Evolutionary conservation across 2,888 invertebrate genomes (phyloP).

Genomic region (Scaptomyza reducta): DNA sequence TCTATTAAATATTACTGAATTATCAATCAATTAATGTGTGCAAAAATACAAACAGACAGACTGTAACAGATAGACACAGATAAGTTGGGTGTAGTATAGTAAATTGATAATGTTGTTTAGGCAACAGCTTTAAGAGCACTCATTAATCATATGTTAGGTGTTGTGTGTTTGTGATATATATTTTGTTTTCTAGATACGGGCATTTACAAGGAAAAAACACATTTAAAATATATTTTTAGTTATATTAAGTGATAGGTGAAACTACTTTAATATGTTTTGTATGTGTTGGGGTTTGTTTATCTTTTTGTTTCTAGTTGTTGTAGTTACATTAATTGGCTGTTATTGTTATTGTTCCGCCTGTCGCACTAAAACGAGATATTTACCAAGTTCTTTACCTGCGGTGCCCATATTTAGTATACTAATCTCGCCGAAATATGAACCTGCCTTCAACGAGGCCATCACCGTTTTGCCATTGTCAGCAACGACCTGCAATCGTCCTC

Average conservation of each 20-base stretch:
- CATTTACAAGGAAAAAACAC: slow-evolving; percentile 37
- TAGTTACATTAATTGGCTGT: slow-evolving; percentile 47
- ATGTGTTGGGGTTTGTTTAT: slow-evolving; percentile 9
- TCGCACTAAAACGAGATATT: slow-evolving; percentile 89
- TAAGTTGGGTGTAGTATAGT: slow-evolving; percentile 10
- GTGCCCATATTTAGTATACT: slow-evolving; percentile 99
- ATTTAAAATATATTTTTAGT: slow-evolving; percentile 14
- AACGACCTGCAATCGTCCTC: slow-evolving; percentile 97
- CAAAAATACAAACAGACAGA: slow-evolving; percentile 5
- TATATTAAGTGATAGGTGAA: background rate
- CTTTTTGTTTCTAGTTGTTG: slow-evolving; percentile 31
- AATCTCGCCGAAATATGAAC: slow-evolving; percentile 99
- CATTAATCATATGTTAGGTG: slow-evolving; percentile 7
- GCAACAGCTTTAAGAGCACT: slow-evolving; percentile 28
- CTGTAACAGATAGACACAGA: slow-evolving; percentile 13
- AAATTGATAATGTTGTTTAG: slow-evolving; percentile 5
- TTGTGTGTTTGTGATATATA: background rate
- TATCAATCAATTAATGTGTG: slow-evolving; percentile 42
- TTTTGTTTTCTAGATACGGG: slow-evolving; percentile 3
- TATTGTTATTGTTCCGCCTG: slow-evolving; percentile 84
- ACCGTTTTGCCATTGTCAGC: slow-evolving; percentile 98
- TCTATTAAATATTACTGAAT: slow-evolving; percentile 29
- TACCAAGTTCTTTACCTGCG: slow-evolving; percentile 98
- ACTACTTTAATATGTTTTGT: slow-evolving; percentile 4
- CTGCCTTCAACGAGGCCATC: slow-evolving; percentile 98